Evolutionary conservation across 2,888 invertebrate species (phyloP).

Genomic region (Thalpophila matura): DNA sequence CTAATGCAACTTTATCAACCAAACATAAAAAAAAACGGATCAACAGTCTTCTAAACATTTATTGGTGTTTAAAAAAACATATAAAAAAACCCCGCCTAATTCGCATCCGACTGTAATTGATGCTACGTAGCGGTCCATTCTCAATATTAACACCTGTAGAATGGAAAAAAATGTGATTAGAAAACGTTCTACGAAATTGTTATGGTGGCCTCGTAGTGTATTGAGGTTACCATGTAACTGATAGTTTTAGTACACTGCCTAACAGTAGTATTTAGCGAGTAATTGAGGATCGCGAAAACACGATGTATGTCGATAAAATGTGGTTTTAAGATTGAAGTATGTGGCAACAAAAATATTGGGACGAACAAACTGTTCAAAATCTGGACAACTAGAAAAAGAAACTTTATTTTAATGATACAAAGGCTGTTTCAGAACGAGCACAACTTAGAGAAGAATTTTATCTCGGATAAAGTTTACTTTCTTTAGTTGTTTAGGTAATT

Average conservation of each 20-base stretch:
- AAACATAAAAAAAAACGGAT: neutral
- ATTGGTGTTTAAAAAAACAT: conserved; percentile 31
- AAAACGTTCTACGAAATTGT: conserved; percentile 52
- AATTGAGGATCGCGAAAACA: conserved; percentile 1
- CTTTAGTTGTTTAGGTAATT: no score
- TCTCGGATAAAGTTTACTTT: no score
- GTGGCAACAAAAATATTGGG: no score
- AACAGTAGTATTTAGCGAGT: neutral
- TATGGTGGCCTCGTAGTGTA: conserved; percentile 38
- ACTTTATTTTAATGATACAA: no score
- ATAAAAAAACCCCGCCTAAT: conserved; percentile 42
- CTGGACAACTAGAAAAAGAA: no score
- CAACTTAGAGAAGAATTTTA: no score
- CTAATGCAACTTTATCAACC: conserved; percentile 10
- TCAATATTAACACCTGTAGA: conserved; percentile 66
- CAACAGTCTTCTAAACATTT: conserved; percentile 10
- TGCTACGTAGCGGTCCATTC: conserved; percentile 72
- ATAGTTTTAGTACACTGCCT: conserved; percentile 31
- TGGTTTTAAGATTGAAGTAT: no score
- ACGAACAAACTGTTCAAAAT: no score
- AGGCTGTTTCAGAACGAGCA: no score
- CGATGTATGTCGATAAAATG: no score
- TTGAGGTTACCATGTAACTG: conserved; percentile 55
- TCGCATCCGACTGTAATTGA: conserved; percentile 66
- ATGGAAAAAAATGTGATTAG: conserved; percentile 59